Evolutionary conservation across 2,888 invertebrate genomes (phyloP), one percentile per base, ranked within the genome.

Genomic region (Epinotia nisella): DNA sequence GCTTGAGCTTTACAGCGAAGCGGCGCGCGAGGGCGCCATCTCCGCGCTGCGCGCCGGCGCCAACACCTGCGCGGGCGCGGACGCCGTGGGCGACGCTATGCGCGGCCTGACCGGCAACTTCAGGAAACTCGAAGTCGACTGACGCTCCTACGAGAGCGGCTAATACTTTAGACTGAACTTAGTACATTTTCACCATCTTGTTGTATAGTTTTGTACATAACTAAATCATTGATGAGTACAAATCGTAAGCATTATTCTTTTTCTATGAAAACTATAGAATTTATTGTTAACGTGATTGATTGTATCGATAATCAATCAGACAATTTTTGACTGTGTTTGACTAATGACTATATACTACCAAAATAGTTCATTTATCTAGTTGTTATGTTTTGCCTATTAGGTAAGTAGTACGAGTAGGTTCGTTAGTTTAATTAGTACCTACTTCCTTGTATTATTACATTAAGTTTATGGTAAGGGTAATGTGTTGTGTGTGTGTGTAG

Each of bases 41-140:
- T 96, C 96, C 0, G 97, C 96, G 0, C 86, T 97, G 62, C 95
- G 95, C 75, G 87, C 95, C 35, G 95, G 94, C 64, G 94, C 94
- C 1, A 88, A 90, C 75, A 91, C 91, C 0, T 93, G 94, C 81
- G 95, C 96, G 69, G 94, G 95, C 59, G 95, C 95, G 62, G 95
- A 95, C 65, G 93, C 95, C 0, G 95, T 96, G 24, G 95, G 95
- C 7, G 96, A 96, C 83, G 95, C 96, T 39, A 93, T 95, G 85
- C 94, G 95, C 78, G 96, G 96, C 1, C 94, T 97, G 41, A 96
- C 95, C 3, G 97, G 97, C 67, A 96, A 96, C 82, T 97, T 97
- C 85, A 94, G 97, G 76, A 96, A 96, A 87, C 94, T 97, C 67
- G 96, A 97, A 93, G 96, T 97, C 49, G 97, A 97, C 89, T 97